Evolutionary conservation across 2,888 invertebrate species (phyloP), one percentile per base, ranked within the genome.

Genomic region (Halictus ligatus): DNA sequence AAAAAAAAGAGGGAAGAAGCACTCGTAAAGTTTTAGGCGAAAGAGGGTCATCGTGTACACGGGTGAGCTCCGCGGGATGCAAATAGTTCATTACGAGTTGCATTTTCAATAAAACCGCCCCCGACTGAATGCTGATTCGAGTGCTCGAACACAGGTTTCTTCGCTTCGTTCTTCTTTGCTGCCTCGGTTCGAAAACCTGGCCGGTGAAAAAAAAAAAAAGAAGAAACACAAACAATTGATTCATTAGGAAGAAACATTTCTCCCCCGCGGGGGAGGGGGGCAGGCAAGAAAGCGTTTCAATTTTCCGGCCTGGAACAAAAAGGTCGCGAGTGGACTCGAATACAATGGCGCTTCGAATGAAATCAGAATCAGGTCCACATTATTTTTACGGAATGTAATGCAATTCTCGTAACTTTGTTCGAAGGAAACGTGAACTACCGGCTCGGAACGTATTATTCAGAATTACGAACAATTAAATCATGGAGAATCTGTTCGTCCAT

Each of bases 1-100:
- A 29, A 35, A 67, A 69, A 64, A 64, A 8, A 0, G 29, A n/a
- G 29, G 18, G 18, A 18, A 69, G 40, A 40, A 69, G 35, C 67
- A 69, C 67, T 69, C 40, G 67, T 40, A 69, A 69, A 69, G 67
- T 69, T 69, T 69, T 69, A 69, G 67, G 82, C 54, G 80, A 80
- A 75, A 89, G 89, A 78, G 64, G 88, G 89, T 89, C 86, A 89
- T 80, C 82, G 81, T 72, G 83, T 74, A 81, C 77, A 54, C 60
- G 76, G 71, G 76, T 58, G 67, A 73, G 72, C 64, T 60, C 25
- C 15, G 74, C 78, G 72, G 75, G 72, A 86, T 79, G 86, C 84
- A 86, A 89, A 84, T 89, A 76, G 86, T 80, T 89, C 89, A 81
- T 89, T 89, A 89, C 79, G 82, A 84, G 84, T 75, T 75, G 84